These are phyloP conservation scores for Bathynomus jamesi DNA, from an alignment of 1,140 invertebrate species.

Conservation along the genomic window DNA sequence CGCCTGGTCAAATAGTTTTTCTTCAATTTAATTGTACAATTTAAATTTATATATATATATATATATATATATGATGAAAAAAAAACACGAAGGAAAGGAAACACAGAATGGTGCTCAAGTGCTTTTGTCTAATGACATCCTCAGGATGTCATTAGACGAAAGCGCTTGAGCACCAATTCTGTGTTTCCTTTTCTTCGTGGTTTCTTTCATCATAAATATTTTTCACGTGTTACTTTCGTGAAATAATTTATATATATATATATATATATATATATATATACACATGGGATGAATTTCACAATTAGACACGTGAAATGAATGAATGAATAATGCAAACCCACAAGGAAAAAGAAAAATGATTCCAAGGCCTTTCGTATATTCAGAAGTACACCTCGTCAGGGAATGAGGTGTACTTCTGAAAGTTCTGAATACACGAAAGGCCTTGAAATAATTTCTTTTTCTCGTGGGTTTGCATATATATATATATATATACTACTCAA, in stretches of 20 bases:
- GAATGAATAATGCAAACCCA: not conserved
- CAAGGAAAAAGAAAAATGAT: not conserved
- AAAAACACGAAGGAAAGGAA: too few relatives aligned
- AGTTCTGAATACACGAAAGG: not conserved
- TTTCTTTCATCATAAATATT: too few relatives aligned
- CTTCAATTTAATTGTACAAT: not conserved
- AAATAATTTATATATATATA: not conserved
- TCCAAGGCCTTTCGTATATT: too few relatives aligned
- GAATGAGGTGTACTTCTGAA: too few relatives aligned
- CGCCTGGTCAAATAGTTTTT: slow-evolving; percentile 8
- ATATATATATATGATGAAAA: not conserved
- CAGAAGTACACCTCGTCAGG: too few relatives aligned
- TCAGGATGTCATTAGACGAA: not conserved
- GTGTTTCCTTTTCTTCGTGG: too few relatives aligned
- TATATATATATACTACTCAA: too few relatives aligned
- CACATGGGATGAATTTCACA: not conserved
- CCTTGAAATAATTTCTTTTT: not conserved
- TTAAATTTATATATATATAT: slow-evolving; percentile 1
- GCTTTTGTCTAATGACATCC: not conserved
- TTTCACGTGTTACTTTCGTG: not conserved
- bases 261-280: not conserved
- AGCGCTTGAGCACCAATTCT: too few relatives aligned
- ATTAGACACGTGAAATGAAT: not conserved
- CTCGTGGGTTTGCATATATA: too few relatives aligned
- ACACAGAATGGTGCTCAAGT: too few relatives aligned